Evolutionary conservation across 2,888 invertebrate species (phyloP).

Genomic region (Latheticus oryzae): DNA sequence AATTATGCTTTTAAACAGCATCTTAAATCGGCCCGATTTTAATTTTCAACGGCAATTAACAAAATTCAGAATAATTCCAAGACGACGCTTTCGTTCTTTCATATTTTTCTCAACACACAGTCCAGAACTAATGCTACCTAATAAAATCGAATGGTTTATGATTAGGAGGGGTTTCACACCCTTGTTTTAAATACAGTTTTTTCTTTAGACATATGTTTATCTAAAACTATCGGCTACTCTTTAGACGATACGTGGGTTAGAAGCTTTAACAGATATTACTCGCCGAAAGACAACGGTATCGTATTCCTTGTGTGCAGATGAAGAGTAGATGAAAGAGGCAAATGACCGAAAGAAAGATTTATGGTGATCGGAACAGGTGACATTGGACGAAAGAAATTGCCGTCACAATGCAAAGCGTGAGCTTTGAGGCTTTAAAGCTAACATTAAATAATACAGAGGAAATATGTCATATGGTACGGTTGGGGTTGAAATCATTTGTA

Average conservation of each 20-base stretch:
- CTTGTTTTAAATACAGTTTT: conserved; percentile 48
- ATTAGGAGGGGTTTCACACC: conserved; percentile 42
- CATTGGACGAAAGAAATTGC: too few species aligned
- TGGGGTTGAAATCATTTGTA: too few species aligned
- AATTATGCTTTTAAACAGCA: conserved; percentile 26
- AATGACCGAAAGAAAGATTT: conserved; percentile 10
- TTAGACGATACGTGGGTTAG: conserved; percentile 42
- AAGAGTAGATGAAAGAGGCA: conserved; percentile 1
- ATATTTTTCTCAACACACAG: conserved; percentile 6
- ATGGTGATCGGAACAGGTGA: not conserved
- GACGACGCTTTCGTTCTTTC: conserved; percentile 19
- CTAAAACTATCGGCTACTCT: conserved; percentile 31
- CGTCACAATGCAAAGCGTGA: too few species aligned
- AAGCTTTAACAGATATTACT: conserved; percentile 43
- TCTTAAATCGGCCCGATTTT: conserved; percentile 39
- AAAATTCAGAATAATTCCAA: conserved; percentile 9
- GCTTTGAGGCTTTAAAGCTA: too few species aligned
- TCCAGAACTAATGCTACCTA: conserved; percentile 31
- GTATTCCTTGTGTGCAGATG: conserved; percentile 24
- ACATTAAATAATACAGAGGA: too few species aligned
- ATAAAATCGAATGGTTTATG: conserved; percentile 49
- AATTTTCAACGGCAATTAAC: conserved; percentile 32
- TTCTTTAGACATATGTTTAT: conserved; percentile 46
- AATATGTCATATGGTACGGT: too few species aligned
- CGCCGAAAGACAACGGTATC: conserved; percentile 37